Evolutionary conservation across 2,113 vertebrate species (phyloP).

Genomic region (Ailuropoda melanoleuca): DNA sequence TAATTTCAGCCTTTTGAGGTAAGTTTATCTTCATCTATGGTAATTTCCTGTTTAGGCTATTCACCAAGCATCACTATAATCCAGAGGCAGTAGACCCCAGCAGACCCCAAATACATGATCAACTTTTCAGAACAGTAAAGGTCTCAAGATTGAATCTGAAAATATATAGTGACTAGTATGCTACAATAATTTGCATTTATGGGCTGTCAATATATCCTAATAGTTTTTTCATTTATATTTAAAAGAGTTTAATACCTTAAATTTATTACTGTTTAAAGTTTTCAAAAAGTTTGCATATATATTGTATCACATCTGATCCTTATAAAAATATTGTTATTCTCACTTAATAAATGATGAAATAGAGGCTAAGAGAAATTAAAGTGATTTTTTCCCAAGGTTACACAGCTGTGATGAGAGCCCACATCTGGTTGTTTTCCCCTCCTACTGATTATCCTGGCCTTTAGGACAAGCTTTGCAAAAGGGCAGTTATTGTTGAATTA

Average conservation of each 20-base stretch:
- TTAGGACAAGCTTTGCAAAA: background rate
- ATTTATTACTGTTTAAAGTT: constrained; percentile 11
- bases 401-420: background rate
- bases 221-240: background rate
- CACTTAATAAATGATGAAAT: background rate
- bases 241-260: background rate
- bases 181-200: background rate
- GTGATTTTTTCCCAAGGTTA: background rate
- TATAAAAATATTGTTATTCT: constrained; percentile 4
- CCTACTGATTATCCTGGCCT: background rate
- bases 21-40: background rate
- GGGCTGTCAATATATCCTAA: background rate
- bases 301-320: background rate
- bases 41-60: background rate
- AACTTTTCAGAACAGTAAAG: background rate
- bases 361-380: background rate
- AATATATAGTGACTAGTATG: background rate
- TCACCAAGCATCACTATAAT: background rate
- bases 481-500: background rate
- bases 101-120: background rate
- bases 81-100: background rate
- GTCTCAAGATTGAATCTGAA: constrained; percentile 20
- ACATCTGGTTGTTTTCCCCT: background rate
- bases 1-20: background rate
- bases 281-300: background rate